Evolutionary conservation across 2,888 invertebrate genomes (phyloP).

Genomic region (Prosopocoilus inquinatus): DNA sequence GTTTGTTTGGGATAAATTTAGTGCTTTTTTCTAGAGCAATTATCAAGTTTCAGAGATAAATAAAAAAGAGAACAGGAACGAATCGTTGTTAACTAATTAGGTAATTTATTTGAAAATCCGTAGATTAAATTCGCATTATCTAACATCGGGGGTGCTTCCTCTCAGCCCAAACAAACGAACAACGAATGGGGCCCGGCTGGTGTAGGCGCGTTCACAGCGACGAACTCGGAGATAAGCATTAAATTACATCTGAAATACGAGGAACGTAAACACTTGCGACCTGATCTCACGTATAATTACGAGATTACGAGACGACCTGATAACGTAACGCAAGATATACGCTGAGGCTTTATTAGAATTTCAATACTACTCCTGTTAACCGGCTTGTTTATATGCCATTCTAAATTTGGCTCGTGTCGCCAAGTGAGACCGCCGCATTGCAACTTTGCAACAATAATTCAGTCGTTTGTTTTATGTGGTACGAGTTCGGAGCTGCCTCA

Average conservation of each 20-base stretch:
- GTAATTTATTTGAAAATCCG: conserved; percentile 1
- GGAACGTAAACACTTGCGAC: conserved; percentile 29
- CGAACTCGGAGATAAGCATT: conserved; percentile 32
- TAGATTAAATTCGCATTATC: background rate
- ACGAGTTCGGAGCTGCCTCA: too few species aligned
- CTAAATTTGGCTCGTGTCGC: too few species aligned
- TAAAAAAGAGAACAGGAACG: background rate
- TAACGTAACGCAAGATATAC: conserved; percentile 8
- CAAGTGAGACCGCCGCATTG: too few species aligned
- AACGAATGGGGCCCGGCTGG: background rate
- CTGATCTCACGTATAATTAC: conserved; percentile 38
- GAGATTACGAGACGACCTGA: conserved; percentile 29
- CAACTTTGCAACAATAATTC: too few species aligned
- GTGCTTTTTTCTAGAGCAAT: too few species aligned
- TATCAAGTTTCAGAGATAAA: background rate
- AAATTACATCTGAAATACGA: conserved; percentile 39
- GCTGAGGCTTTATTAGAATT: conserved; percentile 6
- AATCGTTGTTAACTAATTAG: background rate
- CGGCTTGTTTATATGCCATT: background rate
- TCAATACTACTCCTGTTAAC: background rate
- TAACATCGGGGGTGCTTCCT: background rate
- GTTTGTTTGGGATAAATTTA: too few species aligned
- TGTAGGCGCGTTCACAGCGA: conserved; percentile 2
- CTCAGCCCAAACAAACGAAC: too few species aligned
- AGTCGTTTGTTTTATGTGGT: too few species aligned